Evolutionary conservation across 2,113 vertebrate species (phyloP).

Genomic region (Cariama cristata): DNA sequence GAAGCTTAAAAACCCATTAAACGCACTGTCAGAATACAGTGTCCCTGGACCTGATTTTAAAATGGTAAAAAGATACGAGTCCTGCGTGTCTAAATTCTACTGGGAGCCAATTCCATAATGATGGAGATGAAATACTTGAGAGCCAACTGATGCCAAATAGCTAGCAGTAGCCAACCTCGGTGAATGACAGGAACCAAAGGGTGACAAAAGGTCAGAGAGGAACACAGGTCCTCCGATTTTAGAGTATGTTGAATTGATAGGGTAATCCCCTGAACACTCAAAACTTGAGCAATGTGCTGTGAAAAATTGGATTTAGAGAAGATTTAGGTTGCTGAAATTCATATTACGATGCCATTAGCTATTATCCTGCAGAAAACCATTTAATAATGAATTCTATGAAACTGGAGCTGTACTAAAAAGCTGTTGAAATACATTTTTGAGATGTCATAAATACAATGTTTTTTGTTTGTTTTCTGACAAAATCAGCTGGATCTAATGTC

Average conservation of each 20-base stretch:
- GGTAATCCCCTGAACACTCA: neutral
- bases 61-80: neutral
- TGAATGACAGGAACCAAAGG: neutral
- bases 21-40: neutral
- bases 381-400: conserved; percentile 22
- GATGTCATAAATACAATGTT: neutral
- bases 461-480: conserved; percentile 17
- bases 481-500: neutral
- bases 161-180: neutral
- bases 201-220: neutral
- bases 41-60: neutral
- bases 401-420: neutral
- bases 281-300: neutral
- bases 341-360: neutral
- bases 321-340: neutral
- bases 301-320: neutral
- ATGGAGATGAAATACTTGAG: neutral
- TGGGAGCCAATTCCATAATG: neutral
- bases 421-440: conserved; percentile 1
- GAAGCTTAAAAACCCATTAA: neutral
- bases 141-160: neutral
- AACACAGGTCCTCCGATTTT: neutral
- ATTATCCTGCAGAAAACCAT: neutral
- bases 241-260: neutral
- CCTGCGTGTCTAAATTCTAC: neutral